Conservation (phyloP, 2,113 vertebrate genomes). For the Columba livia region DNA sequence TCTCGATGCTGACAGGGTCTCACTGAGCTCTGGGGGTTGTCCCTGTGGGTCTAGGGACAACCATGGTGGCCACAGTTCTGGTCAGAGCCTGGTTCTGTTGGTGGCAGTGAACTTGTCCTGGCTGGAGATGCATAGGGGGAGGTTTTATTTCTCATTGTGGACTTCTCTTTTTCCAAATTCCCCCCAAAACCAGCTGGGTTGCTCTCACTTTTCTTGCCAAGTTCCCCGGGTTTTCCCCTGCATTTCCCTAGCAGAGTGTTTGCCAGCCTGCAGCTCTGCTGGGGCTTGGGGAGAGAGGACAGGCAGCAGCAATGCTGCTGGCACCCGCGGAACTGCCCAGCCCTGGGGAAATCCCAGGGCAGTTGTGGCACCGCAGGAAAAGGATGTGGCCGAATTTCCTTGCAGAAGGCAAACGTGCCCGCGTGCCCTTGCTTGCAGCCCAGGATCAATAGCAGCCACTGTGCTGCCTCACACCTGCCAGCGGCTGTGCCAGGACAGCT, state of each 20-base stretch:
- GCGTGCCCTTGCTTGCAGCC: fast-evolving
- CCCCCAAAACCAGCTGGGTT: not conserved
- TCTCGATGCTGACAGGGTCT: too few species aligned
- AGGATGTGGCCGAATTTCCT: fast-evolving
- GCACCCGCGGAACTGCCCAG: fast-evolving
- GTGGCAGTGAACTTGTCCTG: not conserved
- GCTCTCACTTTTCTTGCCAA: not conserved
- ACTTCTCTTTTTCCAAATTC: not conserved
- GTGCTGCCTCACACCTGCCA: fast-evolving
- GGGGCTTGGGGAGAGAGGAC: too few species aligned
- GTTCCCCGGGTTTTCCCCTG: not conserved
- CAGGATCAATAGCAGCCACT: not conserved
- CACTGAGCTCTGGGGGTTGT: too few species aligned
- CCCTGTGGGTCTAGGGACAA: too few species aligned
- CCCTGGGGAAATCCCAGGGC: not conserved
- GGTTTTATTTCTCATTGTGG: not conserved
- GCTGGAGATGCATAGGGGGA: not conserved
- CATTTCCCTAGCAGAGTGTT: not conserved
- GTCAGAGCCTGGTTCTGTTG: not conserved
- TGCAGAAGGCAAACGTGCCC: fast-evolving
- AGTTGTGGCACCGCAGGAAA: fast-evolving
- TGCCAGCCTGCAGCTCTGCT: not conserved
- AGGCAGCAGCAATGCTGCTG: not conserved
- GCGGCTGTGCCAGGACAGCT: not conserved
- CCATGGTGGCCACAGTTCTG: not conserved